These are phyloP conservation scores for Brienomyrus brachyistius DNA, from an alignment of 2,113 vertebrate species.

Conservation along the genomic window DNA sequence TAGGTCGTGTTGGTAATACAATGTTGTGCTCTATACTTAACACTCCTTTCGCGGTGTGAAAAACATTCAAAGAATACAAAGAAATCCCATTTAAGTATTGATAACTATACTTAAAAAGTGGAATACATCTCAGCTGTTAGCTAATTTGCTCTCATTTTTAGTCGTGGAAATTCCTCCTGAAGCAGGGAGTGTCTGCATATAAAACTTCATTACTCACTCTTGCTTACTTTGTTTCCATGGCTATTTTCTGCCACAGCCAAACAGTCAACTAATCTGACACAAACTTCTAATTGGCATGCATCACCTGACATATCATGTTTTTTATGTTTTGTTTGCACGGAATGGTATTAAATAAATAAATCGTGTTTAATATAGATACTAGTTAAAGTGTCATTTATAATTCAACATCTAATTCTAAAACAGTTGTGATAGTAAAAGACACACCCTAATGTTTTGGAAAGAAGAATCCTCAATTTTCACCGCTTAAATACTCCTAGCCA, in stretches of 20 bases:
- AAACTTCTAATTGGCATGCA: slow-evolving; percentile 55
- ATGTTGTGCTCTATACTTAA: not conserved
- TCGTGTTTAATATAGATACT: not conserved
- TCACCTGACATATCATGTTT: slow-evolving; percentile 9
- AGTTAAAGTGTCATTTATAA: not conserved
- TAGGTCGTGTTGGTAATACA: not conserved
- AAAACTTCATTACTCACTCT: slow-evolving; percentile 99
- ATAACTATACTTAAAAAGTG: not conserved
- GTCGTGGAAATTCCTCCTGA: slow-evolving; percentile 99
- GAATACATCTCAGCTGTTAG: not conserved
- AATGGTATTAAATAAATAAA: not conserved
- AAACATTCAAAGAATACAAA: not conserved
- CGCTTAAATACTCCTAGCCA: slow-evolving; percentile 95
- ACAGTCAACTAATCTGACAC: slow-evolving; percentile 6
- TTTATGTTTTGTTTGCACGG: not conserved
- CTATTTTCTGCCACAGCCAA: slow-evolving; percentile 91
- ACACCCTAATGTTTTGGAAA: not conserved
- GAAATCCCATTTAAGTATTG: not conserved
- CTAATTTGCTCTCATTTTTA: slow-evolving; percentile 64
- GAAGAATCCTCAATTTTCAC: slow-evolving; percentile 58
- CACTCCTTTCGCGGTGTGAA: not conserved
- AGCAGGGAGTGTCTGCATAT: slow-evolving; percentile 99
- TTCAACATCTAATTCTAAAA: not conserved
- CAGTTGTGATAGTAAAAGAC: not conserved
- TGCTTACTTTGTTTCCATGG: slow-evolving; percentile 98